Evolutionary conservation across 1,140 invertebrate species (phyloP), one percentile per base, ranked within the genome.

Genomic region (Magallana ariakensis): DNA sequence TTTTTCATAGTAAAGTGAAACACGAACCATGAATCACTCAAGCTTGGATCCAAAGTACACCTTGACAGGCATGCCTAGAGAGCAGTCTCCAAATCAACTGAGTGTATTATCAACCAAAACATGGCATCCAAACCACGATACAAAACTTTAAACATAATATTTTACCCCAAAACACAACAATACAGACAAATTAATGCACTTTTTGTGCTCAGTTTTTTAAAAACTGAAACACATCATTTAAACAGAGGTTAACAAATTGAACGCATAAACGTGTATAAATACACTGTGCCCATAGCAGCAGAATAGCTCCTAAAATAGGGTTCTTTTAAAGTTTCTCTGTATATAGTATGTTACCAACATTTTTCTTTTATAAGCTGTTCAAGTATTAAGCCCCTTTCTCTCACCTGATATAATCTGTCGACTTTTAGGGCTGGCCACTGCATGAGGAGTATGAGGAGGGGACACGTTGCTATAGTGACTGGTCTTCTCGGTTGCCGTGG

Each of bases 401-500:
- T 86, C 80, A 88, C 87, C 88, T 85, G 88, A 84, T 62, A 84
- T 85, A 57, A 89, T 80, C 55, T 90, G 60, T 83, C 88, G 80
- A 53, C 86, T 89, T 87, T 88, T 91, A 70, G 87, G 83, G 83
- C 80, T 85, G 60, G 62, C 55, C 16, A 87, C 66, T 75, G 86
- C 85, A 66, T 88, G 88, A 70, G 81, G 87, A 84, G 85, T 58
- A n/a, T 54, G 82, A 19, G 57, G 82, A 10, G 82, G 57, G 8
- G 82, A 84, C 6, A 22, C 19, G 75, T 80, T 87, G 83, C 46
- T 58, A 81, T 82, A 83, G 84, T 85, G 90, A 84, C 15, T 88
- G 83, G 1, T 89, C 90, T 81, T 87, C 53, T 87, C 62, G 54
- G 53, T 66, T 10, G 46, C 75, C 0, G 55, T 87, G 53, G 88